Conservation (phyloP, 1,140 invertebrate species). For the Globodera rostochiensis region DNA sequence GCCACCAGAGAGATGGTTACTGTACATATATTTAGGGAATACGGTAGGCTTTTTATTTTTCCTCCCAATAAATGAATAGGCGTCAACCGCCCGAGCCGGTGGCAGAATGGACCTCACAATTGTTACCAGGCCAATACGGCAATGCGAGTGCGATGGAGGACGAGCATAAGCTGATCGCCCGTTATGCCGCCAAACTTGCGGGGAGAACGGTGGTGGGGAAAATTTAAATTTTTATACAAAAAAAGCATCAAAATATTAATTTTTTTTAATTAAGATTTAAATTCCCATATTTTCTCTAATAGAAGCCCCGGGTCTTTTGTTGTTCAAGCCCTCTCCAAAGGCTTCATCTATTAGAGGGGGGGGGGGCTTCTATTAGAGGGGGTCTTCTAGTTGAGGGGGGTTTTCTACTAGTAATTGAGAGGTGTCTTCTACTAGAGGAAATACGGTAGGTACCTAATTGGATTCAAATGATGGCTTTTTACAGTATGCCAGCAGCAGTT, state of each 20-base stretch:
- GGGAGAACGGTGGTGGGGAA: slow-evolving; percentile 72
- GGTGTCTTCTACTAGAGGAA: too few relatives aligned
- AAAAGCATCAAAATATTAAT: not conserved
- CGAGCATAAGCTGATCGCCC: slow-evolving; percentile 90
- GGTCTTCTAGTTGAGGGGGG: too few relatives aligned
- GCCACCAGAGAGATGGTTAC: too few relatives aligned
- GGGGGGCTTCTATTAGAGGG: too few relatives aligned
- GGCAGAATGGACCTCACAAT: slow-evolving; percentile 66
- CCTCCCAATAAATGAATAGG: not conserved
- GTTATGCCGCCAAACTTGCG: slow-evolving; percentile 88
- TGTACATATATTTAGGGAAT: too few relatives aligned
- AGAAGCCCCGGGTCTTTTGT: too few relatives aligned
- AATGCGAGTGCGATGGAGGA: slow-evolving; percentile 74
- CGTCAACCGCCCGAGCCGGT: slow-evolving; percentile 66
- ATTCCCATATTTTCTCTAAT: too few relatives aligned
- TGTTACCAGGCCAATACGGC: slow-evolving; percentile 66
- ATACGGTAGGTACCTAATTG: not conserved
- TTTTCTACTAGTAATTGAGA: too few relatives aligned
- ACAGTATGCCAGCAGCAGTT: not conserved
- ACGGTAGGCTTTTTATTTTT: not conserved
- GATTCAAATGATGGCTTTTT: not conserved
- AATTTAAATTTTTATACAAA: not conserved
- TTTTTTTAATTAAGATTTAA: slow-evolving; percentile 8
- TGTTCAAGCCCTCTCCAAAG: too few relatives aligned
- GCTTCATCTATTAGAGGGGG: too few relatives aligned